Evolutionary conservation across 2,888 invertebrate species (phyloP), one percentile per base, ranked within the genome.

Genomic region (Stenichneumon culpator): DNA sequence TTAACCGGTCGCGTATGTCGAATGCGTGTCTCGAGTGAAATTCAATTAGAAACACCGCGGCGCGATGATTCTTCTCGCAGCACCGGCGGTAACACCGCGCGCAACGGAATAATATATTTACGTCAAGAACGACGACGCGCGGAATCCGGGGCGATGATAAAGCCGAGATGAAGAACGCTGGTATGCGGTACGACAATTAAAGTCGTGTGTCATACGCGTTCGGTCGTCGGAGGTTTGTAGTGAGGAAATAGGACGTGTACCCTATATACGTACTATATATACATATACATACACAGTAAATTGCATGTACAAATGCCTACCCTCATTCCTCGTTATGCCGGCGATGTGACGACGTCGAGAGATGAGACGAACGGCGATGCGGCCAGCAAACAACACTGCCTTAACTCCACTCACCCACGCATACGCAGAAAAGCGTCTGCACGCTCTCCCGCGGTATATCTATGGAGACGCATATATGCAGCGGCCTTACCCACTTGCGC

Each of bases 301-400:
- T 22, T 60, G 60, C 22, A 60, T 25, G 28, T 39, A 54, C 19
- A 63, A 63, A 72, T 73, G 75, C 85, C 65, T 82, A 85, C 85
- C 85, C 85, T 85, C 85, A 85, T 85, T 85, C 85, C 85, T 85
- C 85, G 85, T 79, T 82, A 75, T 78, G 85, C 85, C 85, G 79
- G 85, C 82, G 85, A 82, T 82, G 47, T 79, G 82, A 82, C 85
- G 79, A 85, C 82, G 79, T 79, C 82, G 84, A 84, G 82, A 82
- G 65, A 69, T 52, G 85, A 85, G 82, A 85, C 82, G 85, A 85
- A 79, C 85, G 85, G 82, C 82, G 82, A 85, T 82, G 57, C 75
- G 79, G 85, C 85, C 82, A 82, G 78, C 50, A 28, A n/a, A 75
- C 65, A 52, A 39, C 60, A 47, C 77, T 70, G 81, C 63, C 65